These are phyloP conservation scores for Pollenia amentaria DNA, from an alignment of 2,888 invertebrate genomes.

Conservation along the genomic window DNA sequence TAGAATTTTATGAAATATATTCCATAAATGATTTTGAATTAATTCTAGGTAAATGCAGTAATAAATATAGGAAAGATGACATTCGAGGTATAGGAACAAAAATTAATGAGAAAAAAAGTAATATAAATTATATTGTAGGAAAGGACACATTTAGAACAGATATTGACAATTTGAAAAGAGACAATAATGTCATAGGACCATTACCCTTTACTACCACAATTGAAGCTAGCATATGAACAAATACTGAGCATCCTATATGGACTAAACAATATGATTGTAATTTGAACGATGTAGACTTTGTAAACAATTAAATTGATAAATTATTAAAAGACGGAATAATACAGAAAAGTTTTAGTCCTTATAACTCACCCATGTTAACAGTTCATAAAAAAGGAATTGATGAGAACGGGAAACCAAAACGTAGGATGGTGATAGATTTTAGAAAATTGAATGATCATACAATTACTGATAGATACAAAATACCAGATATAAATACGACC, in stretches of 20 bases:
- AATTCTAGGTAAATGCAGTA: not conserved
- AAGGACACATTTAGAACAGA: conserved; percentile 7
- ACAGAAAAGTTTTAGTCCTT: conserved; percentile 44
- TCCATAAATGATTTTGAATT: too few relatives aligned
- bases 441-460: conserved; percentile 42
- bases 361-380: conserved; percentile 59
- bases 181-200: conserved; percentile 41
- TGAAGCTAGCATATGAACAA: conserved; percentile 30
- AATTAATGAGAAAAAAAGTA: not conserved
- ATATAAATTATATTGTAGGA: conserved; percentile 38
- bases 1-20: too few relatives aligned
- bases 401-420: conserved; percentile 34
- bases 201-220: conserved; percentile 38
- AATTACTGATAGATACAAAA: conserved; percentile 37
- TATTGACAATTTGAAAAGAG: conserved; percentile 39
- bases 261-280: conserved; percentile 30
- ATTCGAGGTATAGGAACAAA: not conserved
- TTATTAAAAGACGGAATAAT: conserved; percentile 43
- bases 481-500: conserved; percentile 23
- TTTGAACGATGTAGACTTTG: conserved; percentile 35
- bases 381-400: conserved; percentile 56
- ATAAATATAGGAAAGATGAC: conserved; percentile 19
- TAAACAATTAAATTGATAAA: conserved; percentile 47
- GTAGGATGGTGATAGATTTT: conserved; percentile 52
- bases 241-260: conserved; percentile 2